Conservation (phyloP, 1,140 invertebrate species). For the Diabrotica undecimpunctata region DNA sequence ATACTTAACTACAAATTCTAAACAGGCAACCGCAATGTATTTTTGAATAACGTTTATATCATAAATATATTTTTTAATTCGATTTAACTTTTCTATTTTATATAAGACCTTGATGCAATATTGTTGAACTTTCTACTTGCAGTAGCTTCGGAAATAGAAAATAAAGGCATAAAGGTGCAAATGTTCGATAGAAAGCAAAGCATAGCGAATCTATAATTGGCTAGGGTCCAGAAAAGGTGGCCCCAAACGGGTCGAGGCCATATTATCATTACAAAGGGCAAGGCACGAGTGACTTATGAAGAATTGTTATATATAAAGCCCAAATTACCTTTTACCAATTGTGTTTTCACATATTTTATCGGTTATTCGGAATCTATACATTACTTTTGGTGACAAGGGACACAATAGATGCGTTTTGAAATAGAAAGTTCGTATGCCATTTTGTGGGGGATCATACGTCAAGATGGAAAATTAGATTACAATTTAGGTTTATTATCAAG, state of each 20-base stretch:
- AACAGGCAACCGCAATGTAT: no score
- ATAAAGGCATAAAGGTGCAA: slow-evolving; percentile 9
- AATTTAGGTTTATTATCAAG: no score
- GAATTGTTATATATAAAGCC: slow-evolving; percentile 10
- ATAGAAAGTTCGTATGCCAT: no score
- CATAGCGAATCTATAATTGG: slow-evolving; percentile 13
- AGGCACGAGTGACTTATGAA: slow-evolving; percentile 14
- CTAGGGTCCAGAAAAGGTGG: slow-evolving; percentile 12
- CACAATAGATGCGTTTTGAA: not conserved
- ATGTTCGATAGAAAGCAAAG: slow-evolving; percentile 6
- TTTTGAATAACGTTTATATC: no score
- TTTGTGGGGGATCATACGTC: no score
- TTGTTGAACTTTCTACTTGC: not conserved
- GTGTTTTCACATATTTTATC: slow-evolving; percentile 4
- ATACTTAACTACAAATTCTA: no score
- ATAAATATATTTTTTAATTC: no score
- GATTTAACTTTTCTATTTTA: no score
- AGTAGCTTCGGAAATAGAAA: slow-evolving; percentile 5
- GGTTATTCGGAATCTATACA: slow-evolving; percentile 8
- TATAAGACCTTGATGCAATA: not conserved
- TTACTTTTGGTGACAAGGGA: slow-evolving; percentile 10
- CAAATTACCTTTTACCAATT: slow-evolving; percentile 14
- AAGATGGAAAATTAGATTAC: no score
- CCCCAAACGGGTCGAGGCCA: slow-evolving; percentile 11
- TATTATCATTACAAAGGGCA: slow-evolving; percentile 7